Percentiles rank a stretch among this genome's conserved stretches.
phyloP scores from a whole-genome alignment of 2,113 vertebrate species.

The Stercorarius parasiticus region DNA sequence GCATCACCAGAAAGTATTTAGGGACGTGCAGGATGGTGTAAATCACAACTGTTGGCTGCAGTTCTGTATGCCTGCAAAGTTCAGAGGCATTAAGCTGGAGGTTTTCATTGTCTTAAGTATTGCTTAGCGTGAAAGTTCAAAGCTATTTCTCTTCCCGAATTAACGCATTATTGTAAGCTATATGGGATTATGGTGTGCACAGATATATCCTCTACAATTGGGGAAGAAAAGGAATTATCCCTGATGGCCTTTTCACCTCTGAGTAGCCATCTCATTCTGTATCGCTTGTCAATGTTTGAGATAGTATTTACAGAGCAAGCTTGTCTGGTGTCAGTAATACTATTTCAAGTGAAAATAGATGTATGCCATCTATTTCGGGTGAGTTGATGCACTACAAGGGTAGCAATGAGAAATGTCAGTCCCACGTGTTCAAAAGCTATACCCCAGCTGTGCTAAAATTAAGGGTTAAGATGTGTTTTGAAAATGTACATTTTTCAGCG shows the following conservation, averaged over 20 bases:
- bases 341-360: neutral
- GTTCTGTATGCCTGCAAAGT: neutral
- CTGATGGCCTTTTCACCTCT: neutral
- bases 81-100: neutral
- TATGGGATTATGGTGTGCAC: neutral
- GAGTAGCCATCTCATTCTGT: neutral
- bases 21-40: neutral
- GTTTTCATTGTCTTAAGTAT: neutral
- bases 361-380: neutral
- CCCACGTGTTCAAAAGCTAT: neutral
- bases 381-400: neutral
- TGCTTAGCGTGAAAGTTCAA: neutral
- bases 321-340: neutral
- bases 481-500: neutral
- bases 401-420: neutral
- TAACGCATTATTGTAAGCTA: neutral
- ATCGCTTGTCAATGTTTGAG: neutral
- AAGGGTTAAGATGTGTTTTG: neutral
- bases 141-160: slow-evolving; percentile 13
- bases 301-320: neutral
- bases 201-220: neutral
- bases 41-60: neutral
- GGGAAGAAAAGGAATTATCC: neutral
- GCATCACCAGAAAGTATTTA: neutral
- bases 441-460: neutral